Percentiles rank a stretch among this genome's conserved stretches.
These are phyloP conservation scores for Drosophila insularis DNA, from an alignment of 1,140 invertebrate genomes.

Conservation along the genomic window DNA sequence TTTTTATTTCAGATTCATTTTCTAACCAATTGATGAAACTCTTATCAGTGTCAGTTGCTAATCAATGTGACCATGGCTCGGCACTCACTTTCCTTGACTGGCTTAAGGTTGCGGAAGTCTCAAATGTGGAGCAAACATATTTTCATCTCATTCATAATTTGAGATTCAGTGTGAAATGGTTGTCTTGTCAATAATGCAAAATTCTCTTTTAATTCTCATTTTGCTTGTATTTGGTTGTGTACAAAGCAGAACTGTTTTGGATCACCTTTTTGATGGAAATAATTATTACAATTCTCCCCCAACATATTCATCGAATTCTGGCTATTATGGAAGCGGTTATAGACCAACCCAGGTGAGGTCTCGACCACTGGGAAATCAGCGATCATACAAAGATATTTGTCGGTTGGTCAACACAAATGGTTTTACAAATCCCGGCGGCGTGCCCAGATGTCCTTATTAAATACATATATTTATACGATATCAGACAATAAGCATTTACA, in stretches of 20 bases:
- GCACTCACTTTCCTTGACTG: not conserved
- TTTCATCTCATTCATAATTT: constrained; percentile 24
- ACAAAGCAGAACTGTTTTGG: constrained; percentile 13
- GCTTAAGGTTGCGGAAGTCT: constrained; percentile 40
- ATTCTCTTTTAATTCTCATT: constrained; percentile 8
- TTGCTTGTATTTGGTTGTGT: constrained; percentile 1
- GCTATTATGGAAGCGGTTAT: constrained; percentile 13
- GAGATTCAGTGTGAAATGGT: constrained; percentile 7
- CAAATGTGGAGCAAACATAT: constrained; percentile 41
- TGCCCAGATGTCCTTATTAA: constrained; percentile 66
- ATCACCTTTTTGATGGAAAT: constrained; percentile 30
- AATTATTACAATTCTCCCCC: constrained; percentile 24
- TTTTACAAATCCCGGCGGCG: constrained; percentile 60
- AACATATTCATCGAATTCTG: constrained; percentile 1
- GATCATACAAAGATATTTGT: constrained; percentile 73
- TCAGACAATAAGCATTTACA: constrained; percentile 14
- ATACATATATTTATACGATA: constrained; percentile 18
- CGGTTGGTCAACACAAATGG: constrained; percentile 67
- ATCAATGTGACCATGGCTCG: constrained; percentile 19
- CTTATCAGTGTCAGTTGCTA: constrained; percentile 51
- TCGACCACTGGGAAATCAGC: constrained; percentile 21
- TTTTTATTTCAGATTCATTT: too few relatives aligned
- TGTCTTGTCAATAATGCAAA: constrained; percentile 26
- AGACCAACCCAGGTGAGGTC: not conserved
- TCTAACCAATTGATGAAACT: too few relatives aligned